A percentile compares a stretch with the other conserved stretches of the same genome.
These are phyloP conservation scores for Ictalurus furcatus DNA, from an alignment of 2,113 vertebrate genomes.

Conservation along the genomic window DNA sequence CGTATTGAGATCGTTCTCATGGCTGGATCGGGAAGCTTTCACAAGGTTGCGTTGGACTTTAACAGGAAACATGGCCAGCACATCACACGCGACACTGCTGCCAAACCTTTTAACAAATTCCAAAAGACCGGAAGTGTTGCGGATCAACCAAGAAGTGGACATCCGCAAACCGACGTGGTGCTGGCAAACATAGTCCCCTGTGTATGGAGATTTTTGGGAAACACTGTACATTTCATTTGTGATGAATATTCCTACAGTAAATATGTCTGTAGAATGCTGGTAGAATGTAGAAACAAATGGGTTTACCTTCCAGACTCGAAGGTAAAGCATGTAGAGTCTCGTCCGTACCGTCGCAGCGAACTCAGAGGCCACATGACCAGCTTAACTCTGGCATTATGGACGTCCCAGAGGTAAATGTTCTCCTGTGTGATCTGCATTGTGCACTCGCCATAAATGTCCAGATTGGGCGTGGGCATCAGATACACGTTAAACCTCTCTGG, in stretches of 20 bases:
- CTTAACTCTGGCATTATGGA: constrained; percentile 95
- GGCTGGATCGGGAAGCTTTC: no score
- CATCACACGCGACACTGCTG: no score
- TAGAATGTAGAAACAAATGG: background rate
- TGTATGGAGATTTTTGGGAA: no score
- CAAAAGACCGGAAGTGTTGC: no score
- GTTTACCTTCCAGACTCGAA: constrained; percentile 94
- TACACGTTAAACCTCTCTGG: constrained; percentile 97
- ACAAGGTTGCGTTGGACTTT: no score
- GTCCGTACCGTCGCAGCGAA: constrained; percentile 93
- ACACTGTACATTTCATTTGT: background rate
- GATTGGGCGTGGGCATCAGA: constrained; percentile 96
- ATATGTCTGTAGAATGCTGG: background rate
- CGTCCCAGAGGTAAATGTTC: constrained; percentile 99
- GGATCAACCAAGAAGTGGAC: no score
- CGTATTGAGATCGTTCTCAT: no score
- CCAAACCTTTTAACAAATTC: no score
- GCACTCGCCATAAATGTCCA: constrained; percentile 99
- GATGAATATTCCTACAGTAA: background rate
- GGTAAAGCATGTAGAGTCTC: constrained; percentile 97
- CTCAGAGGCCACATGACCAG: constrained; percentile 98
- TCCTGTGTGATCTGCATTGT: constrained; percentile 99
- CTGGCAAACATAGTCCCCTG: no score
- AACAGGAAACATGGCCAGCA: no score
- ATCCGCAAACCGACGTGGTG: no score